Evolutionary conservation across 1,140 invertebrate genomes (phyloP), one percentile per base, ranked within the genome.

Genomic region (Heliconius himera): DNA sequence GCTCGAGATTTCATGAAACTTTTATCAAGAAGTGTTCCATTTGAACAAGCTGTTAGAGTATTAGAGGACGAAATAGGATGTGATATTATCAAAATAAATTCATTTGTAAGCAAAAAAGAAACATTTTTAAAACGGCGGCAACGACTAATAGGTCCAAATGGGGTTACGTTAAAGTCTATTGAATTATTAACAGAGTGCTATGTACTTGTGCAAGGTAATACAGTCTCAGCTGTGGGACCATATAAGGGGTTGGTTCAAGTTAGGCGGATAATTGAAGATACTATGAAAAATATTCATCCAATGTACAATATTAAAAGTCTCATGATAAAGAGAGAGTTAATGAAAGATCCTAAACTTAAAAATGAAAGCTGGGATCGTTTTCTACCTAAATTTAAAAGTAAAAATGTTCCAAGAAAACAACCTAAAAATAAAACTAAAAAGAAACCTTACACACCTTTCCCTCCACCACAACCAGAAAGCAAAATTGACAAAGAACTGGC

Each of bases 211-310:
- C 99, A 99, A 95, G 99, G 99, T 3, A 98, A 99, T 87, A 99
- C 99, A n/a, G 99, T 99, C 1, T 96, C 99, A 22, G 98, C 98
- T 4, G 95, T 99, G 20, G 99, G 99, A 0, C 98, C 99, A 33
- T 98, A 99, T 89, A 98, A 97, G 95, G 99, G 99, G 18, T 93
- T 99, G 8, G 97, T 98, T 85, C 98, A 99, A 93, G 98, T 99
- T 0, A 95, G 99, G 81, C 96, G 97, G 88, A 98, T 99, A 87
- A 98, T 99, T 8, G 97, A 98, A 90, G 99, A 99, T 86, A 99
- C 98, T 3, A 99, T 99, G 99, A 98, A 99, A 88, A 99, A 99
- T 92, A 97, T 99, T 80, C 99, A 99, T 95, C 99, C 99, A n/a
- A 99, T 99, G 90, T 99, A 99, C 90, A 99, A 99, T 88, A 99